Percentiles rank a stretch among this genome's conserved stretches.
These are phyloP conservation scores for Lycodopsis pacificus DNA, from an alignment of 2,797 vertebrate species.

Conservation along the genomic window DNA sequence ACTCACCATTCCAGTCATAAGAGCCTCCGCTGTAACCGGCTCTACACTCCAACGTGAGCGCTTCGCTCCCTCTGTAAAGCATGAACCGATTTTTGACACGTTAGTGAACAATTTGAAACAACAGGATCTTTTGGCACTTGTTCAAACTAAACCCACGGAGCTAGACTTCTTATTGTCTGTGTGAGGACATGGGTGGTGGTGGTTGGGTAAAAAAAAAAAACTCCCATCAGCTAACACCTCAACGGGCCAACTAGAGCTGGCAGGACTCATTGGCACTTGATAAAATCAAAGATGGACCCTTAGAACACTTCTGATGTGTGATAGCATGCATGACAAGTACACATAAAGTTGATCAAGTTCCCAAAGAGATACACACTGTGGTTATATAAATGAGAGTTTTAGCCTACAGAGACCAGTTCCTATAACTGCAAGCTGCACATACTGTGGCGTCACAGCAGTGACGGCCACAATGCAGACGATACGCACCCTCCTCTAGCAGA, in stretches of 20 bases:
- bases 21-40: constrained; percentile 21
- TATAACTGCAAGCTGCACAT: constrained; percentile 18
- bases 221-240: constrained; percentile 47
- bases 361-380: constrained; percentile 51
- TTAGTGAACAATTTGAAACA: constrained; percentile 61
- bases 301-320: constrained; percentile 64
- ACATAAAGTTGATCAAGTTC: constrained; percentile 53
- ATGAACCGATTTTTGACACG: constrained; percentile 80
- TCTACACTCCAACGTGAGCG: constrained; percentile 44
- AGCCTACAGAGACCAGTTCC: constrained; percentile 31
- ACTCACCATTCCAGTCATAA: constrained; percentile 36
- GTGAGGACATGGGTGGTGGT: constrained; percentile 48
- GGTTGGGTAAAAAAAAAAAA: constrained; percentile 13
- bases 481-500: constrained; percentile 32
- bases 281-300: constrained; percentile 67
- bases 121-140: constrained; percentile 82
- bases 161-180: constrained; percentile 43
- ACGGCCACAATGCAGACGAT: constrained; percentile 32
- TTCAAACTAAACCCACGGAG: constrained; percentile 66
- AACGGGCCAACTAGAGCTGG: constrained; percentile 44
- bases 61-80: constrained; percentile 77
- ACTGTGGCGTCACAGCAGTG: constrained; percentile 20
- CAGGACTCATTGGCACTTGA: constrained; percentile 79
- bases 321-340: constrained; percentile 77
- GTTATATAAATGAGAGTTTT: constrained; percentile 36